phyloP scores from a whole-genome alignment of 2,888 invertebrate genomes.

The Cinara cedri region DNA sequence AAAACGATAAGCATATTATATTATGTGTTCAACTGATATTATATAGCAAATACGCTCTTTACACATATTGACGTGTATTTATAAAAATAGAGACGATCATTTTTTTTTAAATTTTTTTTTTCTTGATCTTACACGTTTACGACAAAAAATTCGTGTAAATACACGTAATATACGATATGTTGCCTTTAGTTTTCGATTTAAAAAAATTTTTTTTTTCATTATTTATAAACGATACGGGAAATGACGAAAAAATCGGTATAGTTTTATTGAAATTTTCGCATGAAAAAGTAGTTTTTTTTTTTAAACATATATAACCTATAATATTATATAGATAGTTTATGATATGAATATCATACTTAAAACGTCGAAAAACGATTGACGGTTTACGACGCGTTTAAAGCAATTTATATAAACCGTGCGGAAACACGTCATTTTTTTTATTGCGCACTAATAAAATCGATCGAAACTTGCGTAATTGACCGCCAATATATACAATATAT shows the following conservation, averaged over 20 bases:
- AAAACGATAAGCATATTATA: conserved; percentile 14
- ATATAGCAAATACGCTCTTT: no score
- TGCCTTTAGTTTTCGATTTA: no score
- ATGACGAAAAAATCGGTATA: conserved; percentile 18
- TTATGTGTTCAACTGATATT: no score
- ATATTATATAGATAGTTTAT: neutral
- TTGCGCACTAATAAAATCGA: conserved; percentile 21
- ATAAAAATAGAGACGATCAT: no score
- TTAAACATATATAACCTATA: neutral
- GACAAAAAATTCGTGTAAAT: no score
- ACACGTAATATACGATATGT: no score
- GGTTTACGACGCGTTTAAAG: conserved; percentile 33
- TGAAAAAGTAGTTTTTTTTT: neutral
- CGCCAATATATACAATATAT: neutral
- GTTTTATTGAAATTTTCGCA: neutral
- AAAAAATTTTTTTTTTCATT: no score
- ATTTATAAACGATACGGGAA: neutral
- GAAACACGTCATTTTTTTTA: conserved; percentile 32
- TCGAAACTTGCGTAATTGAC: neutral
- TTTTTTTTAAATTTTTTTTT: no score
- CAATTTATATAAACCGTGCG: neutral
- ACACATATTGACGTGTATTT: no score
- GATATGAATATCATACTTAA: neutral
- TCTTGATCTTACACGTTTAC: no score
- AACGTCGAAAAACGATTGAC: conserved; percentile 3